Base-by-base conservation (phyloP, 2,888 invertebrate genomes). In the Plagodis dolabraria region DNA sequence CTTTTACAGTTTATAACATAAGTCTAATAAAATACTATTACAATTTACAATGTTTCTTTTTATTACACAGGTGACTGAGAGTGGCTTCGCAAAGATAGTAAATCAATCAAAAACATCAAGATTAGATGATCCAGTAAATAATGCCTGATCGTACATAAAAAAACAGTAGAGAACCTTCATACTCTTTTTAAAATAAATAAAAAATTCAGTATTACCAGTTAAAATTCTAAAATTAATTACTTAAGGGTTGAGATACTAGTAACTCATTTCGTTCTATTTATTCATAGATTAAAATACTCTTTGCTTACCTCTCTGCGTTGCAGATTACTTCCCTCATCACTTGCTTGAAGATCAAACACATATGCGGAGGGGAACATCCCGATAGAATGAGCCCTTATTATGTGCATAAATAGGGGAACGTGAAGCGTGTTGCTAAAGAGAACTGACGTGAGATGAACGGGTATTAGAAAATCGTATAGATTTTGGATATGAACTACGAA, bases 291-390 rank as follows among this genome's bases (percentile, higher is more conserved):
- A 55, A 60, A 62, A 61, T 60, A 53, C 42, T 52, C 60, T 54
- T 63, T 54, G 57, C 60, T 46, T 58, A 62, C 64, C 64, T 60
- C 54, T 63, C 53, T 48, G 55, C 57, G 56, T 56, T 48, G 62
- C 56, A 57, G 57, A 47, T 58, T 53, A 54, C 53, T 57, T 60
- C 75, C 77, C 72, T 75, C 76, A 76, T 76, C 72, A 73, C 75
- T 73, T 77, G 76, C 78, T 77, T 72, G 77, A 81, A 91, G 89
- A 92, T 92, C 91, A 92, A 92, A 92, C 89, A 89, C 89, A 89
- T 80, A 85, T 80, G 80, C 82, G 83, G 77, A 84, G 88, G 89
- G 89, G 86, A 77, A 67, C 77, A 74, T 75, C 68, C 75, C 71
- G 70, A 72, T 74, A 76, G 79, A 85, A 86, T 78, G 77, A 81